phyloP scores from a whole-genome alignment of 2,888 invertebrate species.

The Phalangium opilio region DNA sequence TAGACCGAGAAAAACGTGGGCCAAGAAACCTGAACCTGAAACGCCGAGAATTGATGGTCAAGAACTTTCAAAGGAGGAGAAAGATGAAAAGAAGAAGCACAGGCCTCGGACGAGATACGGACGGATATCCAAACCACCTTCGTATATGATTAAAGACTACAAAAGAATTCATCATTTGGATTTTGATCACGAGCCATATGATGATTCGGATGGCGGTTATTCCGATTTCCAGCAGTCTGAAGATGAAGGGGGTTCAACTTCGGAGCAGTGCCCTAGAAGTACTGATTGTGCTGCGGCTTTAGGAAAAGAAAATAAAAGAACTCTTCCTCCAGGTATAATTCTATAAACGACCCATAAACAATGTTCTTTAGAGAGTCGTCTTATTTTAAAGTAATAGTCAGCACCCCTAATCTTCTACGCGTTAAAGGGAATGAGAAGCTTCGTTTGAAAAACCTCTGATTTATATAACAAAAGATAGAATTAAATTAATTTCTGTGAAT shows the following conservation, averaged over 20 bases:
- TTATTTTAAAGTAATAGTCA: no score
- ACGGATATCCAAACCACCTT: constrained; percentile 42
- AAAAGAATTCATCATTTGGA: constrained; percentile 42
- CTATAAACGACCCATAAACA: not conserved
- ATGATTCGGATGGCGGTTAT: constrained; percentile 43
- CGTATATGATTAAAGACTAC: constrained; percentile 45
- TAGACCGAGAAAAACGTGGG: constrained; percentile 9
- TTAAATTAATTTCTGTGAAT: no score
- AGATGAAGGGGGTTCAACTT: constrained; percentile 16
- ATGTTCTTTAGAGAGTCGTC: not conserved
- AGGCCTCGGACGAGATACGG: constrained; percentile 40
- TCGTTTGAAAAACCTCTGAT: no score
- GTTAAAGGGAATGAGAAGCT: no score
- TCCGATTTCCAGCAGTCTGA: constrained; percentile 38
- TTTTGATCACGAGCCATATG: constrained; percentile 39
- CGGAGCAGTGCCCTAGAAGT: not conserved
- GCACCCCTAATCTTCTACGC: no score
- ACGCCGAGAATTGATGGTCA: constrained; percentile 23
- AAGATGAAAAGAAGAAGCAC: constrained; percentile 34
- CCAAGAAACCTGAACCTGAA: not conserved
- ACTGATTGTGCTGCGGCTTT: not conserved
- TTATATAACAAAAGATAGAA: no score
- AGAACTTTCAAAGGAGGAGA: constrained; percentile 34
- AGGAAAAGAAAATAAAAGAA: not conserved
- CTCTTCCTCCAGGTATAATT: constrained; percentile 8